Percentiles rank a stretch among this genome's conserved stretches.
Conservation (phyloP, 92 coral and sea anemone genomes). For the Phenganax stokvisi region DNA sequence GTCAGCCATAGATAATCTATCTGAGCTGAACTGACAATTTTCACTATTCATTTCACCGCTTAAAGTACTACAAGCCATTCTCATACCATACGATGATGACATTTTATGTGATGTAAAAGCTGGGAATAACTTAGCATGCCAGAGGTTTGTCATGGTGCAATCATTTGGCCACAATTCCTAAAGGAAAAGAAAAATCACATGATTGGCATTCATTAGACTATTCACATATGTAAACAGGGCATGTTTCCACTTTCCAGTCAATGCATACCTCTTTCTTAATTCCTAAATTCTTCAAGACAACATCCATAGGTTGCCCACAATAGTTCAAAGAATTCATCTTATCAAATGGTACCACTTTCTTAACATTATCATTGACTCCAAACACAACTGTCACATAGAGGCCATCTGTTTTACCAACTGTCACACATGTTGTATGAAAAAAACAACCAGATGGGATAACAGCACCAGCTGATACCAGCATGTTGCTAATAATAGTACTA, state of each 20-base stretch:
- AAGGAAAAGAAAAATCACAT: not conserved
- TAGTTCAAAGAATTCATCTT: conserved; percentile 62
- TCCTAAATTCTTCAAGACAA: conserved; percentile 49
- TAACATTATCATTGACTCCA: conserved; percentile 71
- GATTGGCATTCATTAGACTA: not conserved
- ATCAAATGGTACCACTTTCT: conserved; percentile 47
- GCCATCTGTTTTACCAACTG: conserved; percentile 47
- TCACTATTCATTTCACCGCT: conserved; percentile 32
- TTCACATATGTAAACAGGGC: no score
- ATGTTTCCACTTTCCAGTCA: not conserved
- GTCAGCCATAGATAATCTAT: conserved; percentile 77
- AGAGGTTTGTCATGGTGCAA: conserved; percentile 68
- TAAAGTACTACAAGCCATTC: conserved; percentile 56
- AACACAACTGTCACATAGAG: conserved; percentile 87
- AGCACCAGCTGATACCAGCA: conserved; percentile 62
- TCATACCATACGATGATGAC: conserved; percentile 58
- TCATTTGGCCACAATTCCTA: conserved; percentile 52
- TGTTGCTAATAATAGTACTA: conserved; percentile 70
- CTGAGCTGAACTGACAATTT: conserved; percentile 32
- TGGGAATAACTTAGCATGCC: conserved; percentile 85
- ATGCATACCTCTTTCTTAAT: conserved; percentile 51
- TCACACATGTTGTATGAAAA: conserved; percentile 75
- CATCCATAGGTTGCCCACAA: conserved; percentile 66
- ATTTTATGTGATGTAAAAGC: conserved; percentile 49
- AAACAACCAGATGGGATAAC: conserved; percentile 60